Percentiles rank a stretch among this genome's conserved stretches.
These are phyloP conservation scores for Emmelina monodactyla DNA, from an alignment of 2,888 invertebrate species.

Conservation along the genomic window DNA sequence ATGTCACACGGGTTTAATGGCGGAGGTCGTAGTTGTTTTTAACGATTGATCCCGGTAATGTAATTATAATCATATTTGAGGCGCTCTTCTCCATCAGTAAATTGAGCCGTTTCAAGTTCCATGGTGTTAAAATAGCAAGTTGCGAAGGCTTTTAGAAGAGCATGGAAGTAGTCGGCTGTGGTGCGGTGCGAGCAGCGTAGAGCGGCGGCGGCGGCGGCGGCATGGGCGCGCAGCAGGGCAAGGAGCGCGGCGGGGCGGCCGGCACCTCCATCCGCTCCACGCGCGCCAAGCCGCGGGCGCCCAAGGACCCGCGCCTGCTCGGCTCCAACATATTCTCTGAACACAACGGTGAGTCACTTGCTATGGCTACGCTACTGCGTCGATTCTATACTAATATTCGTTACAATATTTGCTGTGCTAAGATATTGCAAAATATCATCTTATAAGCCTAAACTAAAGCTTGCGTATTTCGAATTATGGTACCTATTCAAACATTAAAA, in stretches of 20 bases:
- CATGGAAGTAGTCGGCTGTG: background rate
- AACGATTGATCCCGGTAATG: background rate
- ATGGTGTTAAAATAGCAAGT: slow-evolving; percentile 3
- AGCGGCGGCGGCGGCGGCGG: slow-evolving; percentile 4
- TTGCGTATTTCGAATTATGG: too few species aligned
- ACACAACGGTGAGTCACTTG: slow-evolving; percentile 82
- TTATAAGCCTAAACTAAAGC: too few species aligned
- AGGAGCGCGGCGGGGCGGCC: slow-evolving; percentile 81
- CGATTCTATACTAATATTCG: too few species aligned
- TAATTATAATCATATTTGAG: background rate
- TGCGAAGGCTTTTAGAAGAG: background rate
- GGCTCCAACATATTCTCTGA: slow-evolving; percentile 94
- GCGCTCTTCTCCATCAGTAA: slow-evolving; percentile 14
- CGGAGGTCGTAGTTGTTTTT: slow-evolving; percentile 1
- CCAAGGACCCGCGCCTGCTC: slow-evolving; percentile 84
- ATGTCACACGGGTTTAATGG: slow-evolving; percentile 5
- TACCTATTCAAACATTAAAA: too few species aligned
- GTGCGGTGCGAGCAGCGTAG: background rate
- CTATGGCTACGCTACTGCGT: too few species aligned
- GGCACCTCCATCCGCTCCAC: slow-evolving; percentile 78
- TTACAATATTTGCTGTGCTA: too few species aligned
- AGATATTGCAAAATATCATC: too few species aligned
- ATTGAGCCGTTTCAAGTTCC: background rate
- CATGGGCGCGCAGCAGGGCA: slow-evolving; percentile 95
- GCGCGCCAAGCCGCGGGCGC: slow-evolving; percentile 76